Conservation (phyloP, 2,113 vertebrate species). For the Gadus macrocephalus region DNA sequence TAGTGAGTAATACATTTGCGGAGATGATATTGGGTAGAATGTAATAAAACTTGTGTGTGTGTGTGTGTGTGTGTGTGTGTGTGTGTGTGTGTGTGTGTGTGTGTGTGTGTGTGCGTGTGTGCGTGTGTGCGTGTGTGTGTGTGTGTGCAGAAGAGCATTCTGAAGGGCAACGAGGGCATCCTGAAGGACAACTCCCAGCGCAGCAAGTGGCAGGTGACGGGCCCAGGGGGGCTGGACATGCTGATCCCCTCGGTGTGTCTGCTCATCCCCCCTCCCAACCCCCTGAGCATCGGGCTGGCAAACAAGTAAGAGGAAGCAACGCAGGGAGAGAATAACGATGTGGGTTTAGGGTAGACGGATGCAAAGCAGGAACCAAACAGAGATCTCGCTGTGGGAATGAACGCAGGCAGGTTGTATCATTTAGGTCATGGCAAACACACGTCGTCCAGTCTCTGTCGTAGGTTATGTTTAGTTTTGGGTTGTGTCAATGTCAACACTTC, state of each 20-base stretch:
- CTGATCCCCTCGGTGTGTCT: slow-evolving; percentile 90
- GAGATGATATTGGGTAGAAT: no score
- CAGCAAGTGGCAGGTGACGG: slow-evolving; percentile 95
- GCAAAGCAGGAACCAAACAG: background rate
- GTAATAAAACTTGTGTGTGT: no score
- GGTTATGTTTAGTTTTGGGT: no score
- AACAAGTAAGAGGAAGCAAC: slow-evolving; percentile 76
- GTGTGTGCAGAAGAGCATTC: slow-evolving; percentile 80
- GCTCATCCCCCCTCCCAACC: slow-evolving; percentile 90
- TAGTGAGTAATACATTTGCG: no score
- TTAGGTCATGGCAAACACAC: no score
- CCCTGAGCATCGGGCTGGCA: slow-evolving; percentile 82
- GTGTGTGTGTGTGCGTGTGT: background rate
- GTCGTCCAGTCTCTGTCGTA: no score
- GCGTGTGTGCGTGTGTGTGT: slow-evolving; percentile 20
- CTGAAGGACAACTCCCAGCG: slow-evolving; percentile 93
- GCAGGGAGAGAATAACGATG: no score
- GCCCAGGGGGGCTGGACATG: slow-evolving; percentile 95
- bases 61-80: background rate
- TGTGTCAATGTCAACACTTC: no score
- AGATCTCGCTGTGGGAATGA: no score
- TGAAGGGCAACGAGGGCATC: slow-evolving; percentile 89
- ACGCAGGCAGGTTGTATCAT: no score
- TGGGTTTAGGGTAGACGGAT: background rate
- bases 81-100: background rate